Conservation (phyloP, 2,888 invertebrate species). For the Cephus pulcher region DNA sequence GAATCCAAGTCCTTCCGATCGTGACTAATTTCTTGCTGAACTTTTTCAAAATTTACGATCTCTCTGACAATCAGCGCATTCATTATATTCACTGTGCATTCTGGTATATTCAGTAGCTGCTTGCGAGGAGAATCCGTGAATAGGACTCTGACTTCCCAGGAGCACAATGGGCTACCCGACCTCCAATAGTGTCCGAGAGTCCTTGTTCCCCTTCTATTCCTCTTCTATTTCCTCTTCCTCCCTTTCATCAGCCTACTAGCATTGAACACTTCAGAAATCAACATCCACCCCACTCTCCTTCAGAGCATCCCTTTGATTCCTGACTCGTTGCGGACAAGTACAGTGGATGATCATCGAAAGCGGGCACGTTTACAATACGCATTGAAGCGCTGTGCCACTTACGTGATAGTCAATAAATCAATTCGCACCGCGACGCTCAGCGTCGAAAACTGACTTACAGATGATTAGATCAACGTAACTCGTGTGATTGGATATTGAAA, state of each 20-base stretch:
- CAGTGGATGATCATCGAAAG: slow-evolving; percentile 12
- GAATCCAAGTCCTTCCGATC: slow-evolving; percentile 12
- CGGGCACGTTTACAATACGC: slow-evolving; percentile 19
- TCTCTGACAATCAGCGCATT: neutral
- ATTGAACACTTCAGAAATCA: neutral
- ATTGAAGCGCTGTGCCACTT: slow-evolving; percentile 38
- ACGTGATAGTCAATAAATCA: slow-evolving; percentile 46
- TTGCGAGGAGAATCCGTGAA: slow-evolving; percentile 41
- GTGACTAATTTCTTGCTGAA: slow-evolving; percentile 34
- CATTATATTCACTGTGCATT: neutral
- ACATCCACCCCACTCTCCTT: neutral
- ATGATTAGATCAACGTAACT: neutral
- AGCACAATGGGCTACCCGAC: neutral
- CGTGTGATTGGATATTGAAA: no score
- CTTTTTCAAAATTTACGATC: slow-evolving; percentile 32
- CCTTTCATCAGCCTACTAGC: neutral
- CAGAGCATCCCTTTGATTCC: slow-evolving; percentile 5
- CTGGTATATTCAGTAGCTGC: slow-evolving; percentile 5
- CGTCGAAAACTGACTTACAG: neutral
- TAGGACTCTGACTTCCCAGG: slow-evolving; percentile 26
- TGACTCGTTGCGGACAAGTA: slow-evolving; percentile 26
- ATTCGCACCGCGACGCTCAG: slow-evolving; percentile 28
- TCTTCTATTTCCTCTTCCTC: neutral
- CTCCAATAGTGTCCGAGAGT: neutral
- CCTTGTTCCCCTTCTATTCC: neutral